Conservation (phyloP, 2,797 vertebrate species). For the Esox masquinongy region DNA sequence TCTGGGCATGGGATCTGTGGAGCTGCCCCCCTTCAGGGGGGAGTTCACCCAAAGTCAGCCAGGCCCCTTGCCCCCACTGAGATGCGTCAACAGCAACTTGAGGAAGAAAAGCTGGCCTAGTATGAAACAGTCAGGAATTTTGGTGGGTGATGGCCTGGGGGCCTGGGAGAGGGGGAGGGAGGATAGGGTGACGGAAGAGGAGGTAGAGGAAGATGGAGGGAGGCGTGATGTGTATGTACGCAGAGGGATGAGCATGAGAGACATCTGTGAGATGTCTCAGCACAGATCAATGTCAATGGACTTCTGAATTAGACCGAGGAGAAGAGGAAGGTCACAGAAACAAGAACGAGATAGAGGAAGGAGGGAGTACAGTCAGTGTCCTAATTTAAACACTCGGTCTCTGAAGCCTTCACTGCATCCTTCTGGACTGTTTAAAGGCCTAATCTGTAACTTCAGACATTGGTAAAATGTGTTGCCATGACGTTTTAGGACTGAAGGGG, state of each 20-base stretch:
- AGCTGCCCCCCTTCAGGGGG: conserved; percentile 78
- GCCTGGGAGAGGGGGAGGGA: conserved; percentile 44
- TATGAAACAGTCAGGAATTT: conserved; percentile 78
- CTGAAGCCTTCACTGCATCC: background rate
- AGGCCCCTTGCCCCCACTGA: conserved; percentile 40
- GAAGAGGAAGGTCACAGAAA: background rate
- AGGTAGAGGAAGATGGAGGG: conserved; percentile 68
- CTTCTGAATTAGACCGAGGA: conserved; percentile 70
- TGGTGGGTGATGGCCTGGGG: conserved; percentile 70
- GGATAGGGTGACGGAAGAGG: conserved; percentile 85
- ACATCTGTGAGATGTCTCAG: conserved; percentile 80
- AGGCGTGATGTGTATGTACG: conserved; percentile 83
- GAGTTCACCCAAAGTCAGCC: conserved; percentile 63
- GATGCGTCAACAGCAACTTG: conserved; percentile 58
- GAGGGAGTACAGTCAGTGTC: background rate
- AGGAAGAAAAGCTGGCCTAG: conserved; percentile 88
- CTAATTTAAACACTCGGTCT: background rate
- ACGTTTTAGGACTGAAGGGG: background rate
- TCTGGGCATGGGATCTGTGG: conserved; percentile 73
- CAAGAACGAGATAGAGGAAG: background rate
- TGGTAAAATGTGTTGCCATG: background rate
- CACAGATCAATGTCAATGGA: conserved; percentile 92
- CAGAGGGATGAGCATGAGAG: conserved; percentile 63
- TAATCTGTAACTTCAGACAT: background rate
- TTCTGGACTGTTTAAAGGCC: background rate